A percentile compares a stretch with the other conserved stretches of the same genome.
Evolutionary conservation across 2,888 invertebrate genomes (phyloP).

Genomic region (Acheta domesticus): DNA sequence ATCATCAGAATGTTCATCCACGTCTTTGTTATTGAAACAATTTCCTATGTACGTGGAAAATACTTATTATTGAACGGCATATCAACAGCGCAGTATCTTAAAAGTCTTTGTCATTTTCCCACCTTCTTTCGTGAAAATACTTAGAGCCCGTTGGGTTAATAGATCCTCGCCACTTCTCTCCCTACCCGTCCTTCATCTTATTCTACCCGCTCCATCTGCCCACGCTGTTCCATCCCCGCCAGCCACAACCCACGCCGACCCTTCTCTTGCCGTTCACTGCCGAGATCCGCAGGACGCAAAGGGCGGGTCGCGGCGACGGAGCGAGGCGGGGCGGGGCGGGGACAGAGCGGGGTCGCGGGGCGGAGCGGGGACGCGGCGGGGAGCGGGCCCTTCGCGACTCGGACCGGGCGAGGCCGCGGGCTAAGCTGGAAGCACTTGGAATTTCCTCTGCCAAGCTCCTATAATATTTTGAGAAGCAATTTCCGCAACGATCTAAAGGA

Average conservation of each 20-base stretch:
- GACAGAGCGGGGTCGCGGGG: not conserved
- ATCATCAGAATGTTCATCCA: too few species aligned
- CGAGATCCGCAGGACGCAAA: slow-evolving; percentile 1
- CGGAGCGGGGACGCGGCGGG: not conserved
- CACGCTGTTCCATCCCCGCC: not conserved
- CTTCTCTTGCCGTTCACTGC: not conserved
- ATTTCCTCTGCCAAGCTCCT: slow-evolving; percentile 35
- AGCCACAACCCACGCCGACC: not conserved
- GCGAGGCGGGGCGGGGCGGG: not conserved
- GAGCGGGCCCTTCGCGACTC: slow-evolving; percentile 19
- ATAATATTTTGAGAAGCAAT: slow-evolving; percentile 38
- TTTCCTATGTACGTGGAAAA: too few species aligned
- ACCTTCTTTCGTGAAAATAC: too few species aligned
- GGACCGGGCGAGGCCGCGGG: slow-evolving; percentile 11
- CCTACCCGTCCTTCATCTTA: not conserved
- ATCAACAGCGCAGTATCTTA: too few species aligned
- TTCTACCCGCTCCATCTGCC: not conserved
- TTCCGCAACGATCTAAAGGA: slow-evolving; percentile 36
- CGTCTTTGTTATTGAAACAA: too few species aligned
- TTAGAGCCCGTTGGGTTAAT: too few species aligned
- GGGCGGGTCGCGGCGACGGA: not conserved
- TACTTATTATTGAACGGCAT: too few species aligned
- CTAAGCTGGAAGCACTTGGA: slow-evolving; percentile 32
- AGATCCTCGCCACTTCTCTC: too few species aligned
- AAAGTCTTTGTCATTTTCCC: too few species aligned